Evolutionary conservation across 2,113 vertebrate species (phyloP).

Genomic region (Datnioides undecimradiatus): DNA sequence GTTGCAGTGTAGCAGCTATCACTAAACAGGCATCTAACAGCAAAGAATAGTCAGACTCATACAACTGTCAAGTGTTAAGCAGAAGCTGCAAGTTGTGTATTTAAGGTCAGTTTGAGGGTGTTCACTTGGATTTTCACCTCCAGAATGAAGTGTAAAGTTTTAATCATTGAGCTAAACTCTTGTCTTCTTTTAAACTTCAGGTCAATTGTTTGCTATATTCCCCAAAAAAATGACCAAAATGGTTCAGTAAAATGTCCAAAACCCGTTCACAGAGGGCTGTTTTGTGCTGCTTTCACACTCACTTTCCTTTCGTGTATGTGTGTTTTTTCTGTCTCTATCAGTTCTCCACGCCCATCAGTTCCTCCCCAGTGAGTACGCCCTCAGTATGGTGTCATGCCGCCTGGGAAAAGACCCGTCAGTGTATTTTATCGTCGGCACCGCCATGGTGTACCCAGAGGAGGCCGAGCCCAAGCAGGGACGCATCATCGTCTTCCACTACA

Average conservation of each 20-base stretch:
- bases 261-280: background rate
- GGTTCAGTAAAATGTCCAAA: background rate
- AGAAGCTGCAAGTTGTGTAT: too few relatives aligned
- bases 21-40: background rate
- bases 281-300: background rate
- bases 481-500: constrained; percentile 98
- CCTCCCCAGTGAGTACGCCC: constrained; percentile 95
- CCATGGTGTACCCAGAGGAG: constrained; percentile 99
- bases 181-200: background rate
- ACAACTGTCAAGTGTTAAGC: too few relatives aligned
- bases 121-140: too few relatives aligned
- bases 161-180: background rate
- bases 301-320: background rate
- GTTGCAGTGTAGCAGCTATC: background rate
- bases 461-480: constrained; percentile 98
- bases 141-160: too few relatives aligned
- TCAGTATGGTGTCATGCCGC: constrained; percentile 97
- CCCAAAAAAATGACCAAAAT: too few relatives aligned
- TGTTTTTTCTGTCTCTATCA: constrained; percentile 65
- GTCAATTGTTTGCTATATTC: too few relatives aligned
- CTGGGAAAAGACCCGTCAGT: constrained; percentile 95
- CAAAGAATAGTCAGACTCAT: background rate
- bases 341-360: constrained; percentile 99
- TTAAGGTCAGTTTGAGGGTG: too few relatives aligned
- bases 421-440: constrained; percentile 97